These are phyloP conservation scores for Lepus timidus DNA, from an alignment of 2,113 vertebrate species.

Conservation along the genomic window DNA sequence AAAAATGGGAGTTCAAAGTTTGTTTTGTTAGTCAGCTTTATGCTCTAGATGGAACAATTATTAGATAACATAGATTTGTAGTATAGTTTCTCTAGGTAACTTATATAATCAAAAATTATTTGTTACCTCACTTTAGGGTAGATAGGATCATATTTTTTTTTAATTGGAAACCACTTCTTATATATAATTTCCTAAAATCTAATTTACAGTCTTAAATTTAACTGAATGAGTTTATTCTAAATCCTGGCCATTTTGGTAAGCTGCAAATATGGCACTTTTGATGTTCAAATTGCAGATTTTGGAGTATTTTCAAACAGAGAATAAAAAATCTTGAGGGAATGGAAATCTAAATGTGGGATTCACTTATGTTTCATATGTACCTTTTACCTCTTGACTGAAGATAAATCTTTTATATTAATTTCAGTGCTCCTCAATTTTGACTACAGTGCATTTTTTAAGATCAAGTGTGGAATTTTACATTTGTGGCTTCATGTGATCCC, in stretches of 20 bases:
- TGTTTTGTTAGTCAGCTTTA: not conserved
- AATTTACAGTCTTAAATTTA: not conserved
- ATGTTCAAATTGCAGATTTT: not conserved
- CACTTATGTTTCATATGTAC: too few species aligned
- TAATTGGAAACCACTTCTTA: not conserved
- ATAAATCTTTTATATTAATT: too few species aligned
- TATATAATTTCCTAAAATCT: not conserved
- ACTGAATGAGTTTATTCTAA: accelerated
- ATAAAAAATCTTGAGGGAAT: too few species aligned
- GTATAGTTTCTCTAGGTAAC: not conserved
- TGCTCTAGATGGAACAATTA: not conserved
- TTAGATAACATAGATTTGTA: not conserved
- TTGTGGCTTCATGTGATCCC: too few species aligned
- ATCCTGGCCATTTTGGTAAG: not conserved
- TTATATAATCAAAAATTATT: not conserved
- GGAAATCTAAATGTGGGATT: too few species aligned
- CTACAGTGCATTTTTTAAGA: too few species aligned
- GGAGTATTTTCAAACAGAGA: too few species aligned
- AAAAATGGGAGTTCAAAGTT: not conserved
- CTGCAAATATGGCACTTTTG: not conserved
- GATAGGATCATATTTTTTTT: not conserved
- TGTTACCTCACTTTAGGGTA: not conserved
- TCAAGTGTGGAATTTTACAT: too few species aligned
- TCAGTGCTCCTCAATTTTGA: too few species aligned
- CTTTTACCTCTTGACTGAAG: too few species aligned